Base-by-base conservation (phyloP, 2,888 invertebrate genomes). In the Helicoverpa assulta region DNA sequence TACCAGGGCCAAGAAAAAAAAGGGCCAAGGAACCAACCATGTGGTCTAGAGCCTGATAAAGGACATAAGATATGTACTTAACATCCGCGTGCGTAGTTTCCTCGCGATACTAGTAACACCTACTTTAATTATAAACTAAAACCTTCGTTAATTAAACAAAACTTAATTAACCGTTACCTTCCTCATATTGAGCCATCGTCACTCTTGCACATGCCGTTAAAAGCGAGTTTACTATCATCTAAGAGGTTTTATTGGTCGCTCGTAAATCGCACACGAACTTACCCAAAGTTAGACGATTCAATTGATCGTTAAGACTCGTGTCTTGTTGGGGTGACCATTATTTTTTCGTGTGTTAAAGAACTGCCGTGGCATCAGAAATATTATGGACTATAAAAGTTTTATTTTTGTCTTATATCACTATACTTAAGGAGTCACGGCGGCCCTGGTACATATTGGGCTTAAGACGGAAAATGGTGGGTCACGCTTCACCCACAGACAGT, bases 171-270 rank as follows among this genome's bases (percentile, higher is more conserved):
- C 73, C 47, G 47, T 47, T 2, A 70, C 60, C 57, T 65, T 58
- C 83, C 70, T 73, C 72, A 81, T 84, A 88, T 86, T 80, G 80
- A 86, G 85, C 83, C 85, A 86, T 89, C 81, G 56, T 26, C 69
- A 87, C 85, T 87, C 83, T 85, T 85, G 86, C 86, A 84, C 80
- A 83, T 82, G 77, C 83, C 85, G 88, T 92, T 91, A 92, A 91
- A 91, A 89, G 88, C 90, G 84, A 90, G 91, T 92, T 90, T 88
- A 90, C 86, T 90, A 85, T 90, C 88, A 90, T 88, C 89, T 85
- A 78, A 85, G 85, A 76, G 84, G 86, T 89, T 91, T 92, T 91
- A 91, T 89, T 89, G 85, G 85, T 50, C 33, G 78, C 67, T 82
- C 89, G 85, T 91, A 92, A 91, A 91, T 91, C 86, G 72, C 63